Conservation (phyloP, 2,797 vertebrate genomes). For the Crocidura indochinensis region DNA sequence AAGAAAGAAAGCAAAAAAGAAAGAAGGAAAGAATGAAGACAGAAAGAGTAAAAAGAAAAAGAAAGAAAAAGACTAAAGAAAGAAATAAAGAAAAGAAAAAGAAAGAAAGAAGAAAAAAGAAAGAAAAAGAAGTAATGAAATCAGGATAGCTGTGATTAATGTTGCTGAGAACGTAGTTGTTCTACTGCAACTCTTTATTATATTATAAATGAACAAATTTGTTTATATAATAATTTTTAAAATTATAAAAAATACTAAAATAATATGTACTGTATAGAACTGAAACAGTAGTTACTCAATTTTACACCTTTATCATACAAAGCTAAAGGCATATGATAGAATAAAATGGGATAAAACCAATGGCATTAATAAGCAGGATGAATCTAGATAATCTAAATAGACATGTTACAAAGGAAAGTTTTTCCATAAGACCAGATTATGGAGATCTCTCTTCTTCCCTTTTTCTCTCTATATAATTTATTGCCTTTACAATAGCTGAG, state of each 20-base stretch:
- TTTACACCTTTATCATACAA: slow-evolving; percentile 82
- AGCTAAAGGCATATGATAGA: slow-evolving; percentile 44
- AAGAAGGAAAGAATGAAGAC: no score
- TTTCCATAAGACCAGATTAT: slow-evolving; percentile 72
- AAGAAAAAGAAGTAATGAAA: no score
- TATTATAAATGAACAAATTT: slow-evolving; percentile 72
- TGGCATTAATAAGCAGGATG: slow-evolving; percentile 75
- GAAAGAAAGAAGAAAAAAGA: no score
- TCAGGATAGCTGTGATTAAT: not conserved
- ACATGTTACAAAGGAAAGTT: slow-evolving; percentile 72
- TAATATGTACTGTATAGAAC: slow-evolving; percentile 68
- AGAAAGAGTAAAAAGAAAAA: no score
- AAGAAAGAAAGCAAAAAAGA: no score
- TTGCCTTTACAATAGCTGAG: slow-evolving; percentile 48
- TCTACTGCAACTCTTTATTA: slow-evolving; percentile 15
- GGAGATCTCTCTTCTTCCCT: not conserved
- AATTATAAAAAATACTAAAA: slow-evolving; percentile 72
- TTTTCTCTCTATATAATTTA: not conserved
- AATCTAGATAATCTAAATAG: slow-evolving; percentile 70
- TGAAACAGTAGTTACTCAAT: slow-evolving; percentile 78
- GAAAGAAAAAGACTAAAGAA: no score
- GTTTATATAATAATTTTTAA: slow-evolving; percentile 72
- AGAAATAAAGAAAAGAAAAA: no score
- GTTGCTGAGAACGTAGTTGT: slow-evolving; percentile 67
- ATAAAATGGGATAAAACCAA: slow-evolving; percentile 79